Conservation (phyloP, 2,888 invertebrate species). For the Danaus chrysippus region DNA sequence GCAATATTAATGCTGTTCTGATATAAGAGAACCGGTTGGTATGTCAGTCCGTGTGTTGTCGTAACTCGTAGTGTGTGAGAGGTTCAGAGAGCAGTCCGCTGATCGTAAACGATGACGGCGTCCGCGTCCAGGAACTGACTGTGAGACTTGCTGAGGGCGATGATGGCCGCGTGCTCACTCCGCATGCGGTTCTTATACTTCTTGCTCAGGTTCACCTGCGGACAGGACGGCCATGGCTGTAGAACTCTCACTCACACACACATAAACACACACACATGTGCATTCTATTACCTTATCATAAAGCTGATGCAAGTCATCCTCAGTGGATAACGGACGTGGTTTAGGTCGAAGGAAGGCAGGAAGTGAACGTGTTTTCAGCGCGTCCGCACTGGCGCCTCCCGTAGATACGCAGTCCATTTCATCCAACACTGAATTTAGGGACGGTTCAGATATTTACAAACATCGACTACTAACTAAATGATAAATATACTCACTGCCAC, state of each 20-base stretch:
- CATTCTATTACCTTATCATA: slow-evolving; percentile 81
- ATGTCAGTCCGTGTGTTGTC: no score
- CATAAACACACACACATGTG: not conserved
- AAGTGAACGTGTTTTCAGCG: slow-evolving; percentile 81
- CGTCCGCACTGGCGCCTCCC: slow-evolving; percentile 61
- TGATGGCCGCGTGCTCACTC: slow-evolving; percentile 90
- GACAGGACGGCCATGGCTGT: not conserved
- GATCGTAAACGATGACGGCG: slow-evolving; percentile 89
- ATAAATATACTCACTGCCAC: slow-evolving; percentile 76
- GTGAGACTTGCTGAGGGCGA: slow-evolving; percentile 86
- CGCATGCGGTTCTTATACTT: slow-evolving; percentile 90
- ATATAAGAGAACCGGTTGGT: no score
- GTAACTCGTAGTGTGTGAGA: not conserved
- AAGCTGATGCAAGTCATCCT: slow-evolving; percentile 83
- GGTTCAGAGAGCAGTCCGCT: slow-evolving; percentile 82
- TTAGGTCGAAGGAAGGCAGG: slow-evolving; percentile 86
- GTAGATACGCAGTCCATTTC: slow-evolving; percentile 62
- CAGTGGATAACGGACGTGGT: slow-evolving; percentile 83
- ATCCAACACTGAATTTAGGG: slow-evolving; percentile 73
- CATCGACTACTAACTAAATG: no score
- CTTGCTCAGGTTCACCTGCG: slow-evolving; percentile 86
- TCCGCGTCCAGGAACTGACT: slow-evolving; percentile 86
- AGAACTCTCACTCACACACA: not conserved
- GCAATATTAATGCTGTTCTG: no score
- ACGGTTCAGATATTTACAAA: no score